Evolutionary conservation across 2,797 vertebrate genomes (phyloP).

Genomic region (Alca torda): DNA sequence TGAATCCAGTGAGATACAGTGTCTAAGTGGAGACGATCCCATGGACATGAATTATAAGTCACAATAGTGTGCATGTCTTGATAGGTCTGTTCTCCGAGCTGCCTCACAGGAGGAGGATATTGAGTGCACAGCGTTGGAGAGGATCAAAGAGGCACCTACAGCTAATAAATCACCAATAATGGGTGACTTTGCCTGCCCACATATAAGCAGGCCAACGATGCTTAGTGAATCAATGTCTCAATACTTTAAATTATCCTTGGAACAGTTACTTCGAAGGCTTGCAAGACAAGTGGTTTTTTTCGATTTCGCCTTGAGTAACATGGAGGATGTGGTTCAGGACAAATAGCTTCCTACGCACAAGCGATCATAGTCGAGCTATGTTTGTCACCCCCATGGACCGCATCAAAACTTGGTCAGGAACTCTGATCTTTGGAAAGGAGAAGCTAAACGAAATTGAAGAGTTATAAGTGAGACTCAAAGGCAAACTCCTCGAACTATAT

Average conservation of each 20-base stretch:
- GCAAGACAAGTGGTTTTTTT: background rate
- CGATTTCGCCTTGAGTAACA: background rate
- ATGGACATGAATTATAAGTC: background rate
- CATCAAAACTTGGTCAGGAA: background rate
- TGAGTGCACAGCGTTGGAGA: background rate
- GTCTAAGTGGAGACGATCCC: background rate
- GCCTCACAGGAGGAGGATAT: background rate
- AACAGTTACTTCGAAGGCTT: background rate
- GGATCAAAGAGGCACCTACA: constrained; percentile 6
- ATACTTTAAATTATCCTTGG: background rate
- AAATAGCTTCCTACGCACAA: background rate
- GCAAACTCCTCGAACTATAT: background rate
- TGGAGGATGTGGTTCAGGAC: background rate
- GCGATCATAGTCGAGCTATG: background rate
- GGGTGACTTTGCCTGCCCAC: background rate
- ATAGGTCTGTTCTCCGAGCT: background rate
- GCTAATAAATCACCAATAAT: constrained; percentile 45
- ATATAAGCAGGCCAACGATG: background rate
- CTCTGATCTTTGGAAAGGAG: background rate
- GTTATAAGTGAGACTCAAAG: background rate
- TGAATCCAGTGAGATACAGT: background rate
- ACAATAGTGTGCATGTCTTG: background rate
- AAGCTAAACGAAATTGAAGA: background rate
- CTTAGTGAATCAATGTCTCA: constrained; percentile 34
- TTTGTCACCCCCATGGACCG: background rate